Conservation (phyloP, 1,140 invertebrate species). For the Hylaeus anthracinus region DNA sequence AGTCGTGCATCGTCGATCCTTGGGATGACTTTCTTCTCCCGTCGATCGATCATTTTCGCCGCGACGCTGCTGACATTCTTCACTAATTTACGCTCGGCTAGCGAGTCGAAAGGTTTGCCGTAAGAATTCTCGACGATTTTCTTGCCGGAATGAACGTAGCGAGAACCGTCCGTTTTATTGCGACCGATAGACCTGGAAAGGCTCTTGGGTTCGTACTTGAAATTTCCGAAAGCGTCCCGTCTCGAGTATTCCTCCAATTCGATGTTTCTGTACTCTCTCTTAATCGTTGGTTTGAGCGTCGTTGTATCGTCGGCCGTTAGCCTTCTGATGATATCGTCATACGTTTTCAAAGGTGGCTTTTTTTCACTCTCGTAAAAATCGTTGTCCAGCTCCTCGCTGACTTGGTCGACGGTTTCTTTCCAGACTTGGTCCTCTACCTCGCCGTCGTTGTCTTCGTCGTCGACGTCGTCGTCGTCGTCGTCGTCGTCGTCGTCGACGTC, state of each 20-base stretch:
- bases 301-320: conserved; percentile 71
- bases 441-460: conserved; percentile 58
- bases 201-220: conserved; percentile 60
- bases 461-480: conserved; percentile 51
- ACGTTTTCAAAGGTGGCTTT: conserved; percentile 68
- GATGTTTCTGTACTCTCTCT: conserved; percentile 70
- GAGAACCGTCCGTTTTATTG: background rate
- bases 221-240: conserved; percentile 66
- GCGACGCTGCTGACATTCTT: background rate
- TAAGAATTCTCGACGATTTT: conserved; percentile 14
- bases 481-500: conserved; percentile 21
- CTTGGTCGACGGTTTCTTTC: conserved; percentile 59
- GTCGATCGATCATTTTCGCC: conserved; percentile 14
- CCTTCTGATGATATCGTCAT: conserved; percentile 76
- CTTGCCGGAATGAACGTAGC: background rate
- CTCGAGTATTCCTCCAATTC: conserved; percentile 67
- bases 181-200: conserved; percentile 11
- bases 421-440: conserved; percentile 62
- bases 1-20: conserved; percentile 28
- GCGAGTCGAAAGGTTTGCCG: background rate
- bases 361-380: conserved; percentile 51
- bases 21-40: conserved; percentile 14
- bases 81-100: conserved; percentile 26
- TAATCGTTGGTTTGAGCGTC: conserved; percentile 57
- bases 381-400: conserved; percentile 54